Conservation (phyloP, 2,888 invertebrate species). For the Cynaeus angustus region DNA sequence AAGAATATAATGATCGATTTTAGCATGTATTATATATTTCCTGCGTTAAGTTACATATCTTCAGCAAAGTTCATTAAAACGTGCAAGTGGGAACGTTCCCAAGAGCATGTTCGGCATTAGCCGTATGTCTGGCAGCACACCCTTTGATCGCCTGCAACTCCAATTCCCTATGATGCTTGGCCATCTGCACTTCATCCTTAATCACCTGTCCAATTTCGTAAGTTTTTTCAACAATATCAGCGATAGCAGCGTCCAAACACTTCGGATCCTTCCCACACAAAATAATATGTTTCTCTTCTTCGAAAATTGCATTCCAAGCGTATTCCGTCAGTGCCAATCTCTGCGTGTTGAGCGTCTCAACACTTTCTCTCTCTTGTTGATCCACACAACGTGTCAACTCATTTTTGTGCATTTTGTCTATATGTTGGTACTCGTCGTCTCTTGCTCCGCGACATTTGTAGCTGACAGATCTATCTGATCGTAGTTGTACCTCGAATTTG, state of each 20-base stretch:
- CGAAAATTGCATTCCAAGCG: constrained; percentile 1
- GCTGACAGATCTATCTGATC: background rate
- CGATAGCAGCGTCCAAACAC: constrained; percentile 7
- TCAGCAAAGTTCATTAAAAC: background rate
- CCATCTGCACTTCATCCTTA: background rate
- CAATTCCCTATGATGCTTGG: constrained; percentile 1
- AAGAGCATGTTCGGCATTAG: constrained; percentile 8
- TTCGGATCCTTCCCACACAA: background rate
- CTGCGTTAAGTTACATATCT: too few relatives aligned
- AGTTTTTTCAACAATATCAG: constrained; percentile 4
- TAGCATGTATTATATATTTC: too few relatives aligned
- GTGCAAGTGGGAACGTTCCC: constrained; percentile 6
- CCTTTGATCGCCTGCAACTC: constrained; percentile 4
- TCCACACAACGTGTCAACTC: background rate
- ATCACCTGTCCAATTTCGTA: constrained; percentile 3
- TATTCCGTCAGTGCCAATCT: constrained; percentile 1
- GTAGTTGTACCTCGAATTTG: background rate
- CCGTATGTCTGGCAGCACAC: constrained; percentile 2
- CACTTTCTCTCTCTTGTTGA: background rate
- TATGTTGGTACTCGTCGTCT: background rate
- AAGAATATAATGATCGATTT: too few relatives aligned
- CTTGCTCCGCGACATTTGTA: constrained; percentile 15
- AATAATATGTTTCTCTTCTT: constrained; percentile 8
- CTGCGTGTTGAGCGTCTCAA: background rate
- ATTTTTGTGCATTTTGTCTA: background rate